These are phyloP conservation scores for Petrolisthes manimaculis DNA, from an alignment of 2,888 invertebrate species.

Conservation along the genomic window DNA sequence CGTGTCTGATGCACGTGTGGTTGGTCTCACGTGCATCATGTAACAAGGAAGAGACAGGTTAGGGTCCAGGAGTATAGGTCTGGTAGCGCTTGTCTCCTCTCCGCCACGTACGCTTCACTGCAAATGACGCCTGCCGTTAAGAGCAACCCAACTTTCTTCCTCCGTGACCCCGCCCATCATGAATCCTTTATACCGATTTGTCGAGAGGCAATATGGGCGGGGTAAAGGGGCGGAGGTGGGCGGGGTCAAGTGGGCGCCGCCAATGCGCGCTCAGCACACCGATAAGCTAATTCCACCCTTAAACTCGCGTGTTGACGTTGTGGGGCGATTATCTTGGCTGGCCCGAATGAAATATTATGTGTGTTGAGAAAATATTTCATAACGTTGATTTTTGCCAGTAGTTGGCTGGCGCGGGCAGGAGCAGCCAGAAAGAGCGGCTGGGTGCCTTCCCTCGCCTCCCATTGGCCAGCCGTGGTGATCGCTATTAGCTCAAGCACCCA, in stretches of 20 bases:
- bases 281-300: constrained; percentile 66
- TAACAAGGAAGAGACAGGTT: not conserved
- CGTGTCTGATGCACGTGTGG: not conserved
- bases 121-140: constrained; percentile 56
- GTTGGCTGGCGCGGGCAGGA: constrained; percentile 64
- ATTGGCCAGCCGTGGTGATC: constrained; percentile 59
- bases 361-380: constrained; percentile 66
- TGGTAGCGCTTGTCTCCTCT: constrained; percentile 32
- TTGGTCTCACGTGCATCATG: not conserved
- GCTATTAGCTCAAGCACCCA: constrained; percentile 62
- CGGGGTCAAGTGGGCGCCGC: constrained; percentile 45
- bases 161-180: constrained; percentile 43
- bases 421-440: constrained; percentile 63
- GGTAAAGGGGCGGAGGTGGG: constrained; percentile 39
- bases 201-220: constrained; percentile 37
- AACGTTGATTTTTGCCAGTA: constrained; percentile 66
- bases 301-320: constrained; percentile 66
- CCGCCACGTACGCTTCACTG: constrained; percentile 53
- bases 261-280: constrained; percentile 62
- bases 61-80: too few relatives aligned
- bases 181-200: constrained; percentile 40
- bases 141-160: constrained; percentile 55
- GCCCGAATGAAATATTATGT: constrained; percentile 66
- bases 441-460: constrained; percentile 61
- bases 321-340: constrained; percentile 66